A percentile compares a stretch with the other conserved stretches of the same genome.
phyloP scores from a whole-genome alignment of 1,140 invertebrate species.

The Sitophilus oryzae region DNA sequence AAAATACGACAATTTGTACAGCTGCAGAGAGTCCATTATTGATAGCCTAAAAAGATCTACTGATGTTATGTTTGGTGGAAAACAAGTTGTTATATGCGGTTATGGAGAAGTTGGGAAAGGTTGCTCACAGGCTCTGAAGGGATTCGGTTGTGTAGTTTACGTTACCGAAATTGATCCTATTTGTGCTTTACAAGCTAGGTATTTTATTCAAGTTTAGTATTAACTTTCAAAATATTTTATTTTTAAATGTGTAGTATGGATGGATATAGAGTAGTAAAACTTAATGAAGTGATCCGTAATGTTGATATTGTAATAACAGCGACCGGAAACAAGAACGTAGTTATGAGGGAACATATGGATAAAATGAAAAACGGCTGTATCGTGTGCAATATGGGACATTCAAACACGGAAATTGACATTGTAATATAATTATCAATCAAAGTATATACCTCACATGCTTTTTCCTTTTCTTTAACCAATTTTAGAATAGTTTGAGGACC shows the following conservation, averaged over 20 bases:
- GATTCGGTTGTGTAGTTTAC: slow-evolving; percentile 88
- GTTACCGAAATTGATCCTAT: slow-evolving; percentile 98
- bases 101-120: slow-evolving; percentile 98
- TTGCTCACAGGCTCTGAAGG: slow-evolving; percentile 91
- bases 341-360: slow-evolving; percentile 92
- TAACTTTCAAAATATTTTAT: slow-evolving; percentile 15
- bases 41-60: slow-evolving; percentile 91
- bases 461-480: slow-evolving; percentile 25
- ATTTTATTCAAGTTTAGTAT: slow-evolving; percentile 16
- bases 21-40: slow-evolving; percentile 82
- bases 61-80: slow-evolving; percentile 97
- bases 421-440: slow-evolving; percentile 51
- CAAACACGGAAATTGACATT: slow-evolving; percentile 97
- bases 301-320: slow-evolving; percentile 94
- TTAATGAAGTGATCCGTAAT: slow-evolving; percentile 89
- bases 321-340: slow-evolving; percentile 95
- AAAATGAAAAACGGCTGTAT: slow-evolving; percentile 96
- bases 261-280: slow-evolving; percentile 90
- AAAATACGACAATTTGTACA: slow-evolving; percentile 97
- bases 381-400: slow-evolving; percentile 97
- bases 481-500: slow-evolving; percentile 83
- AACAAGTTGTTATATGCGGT: slow-evolving; percentile 93
- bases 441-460: background rate
- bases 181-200: slow-evolving; percentile 94
- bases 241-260: slow-evolving; percentile 88